phyloP scores from a whole-genome alignment of 92 coral and sea anemone genomes.

The Parazoanthus swiftii region DNA sequence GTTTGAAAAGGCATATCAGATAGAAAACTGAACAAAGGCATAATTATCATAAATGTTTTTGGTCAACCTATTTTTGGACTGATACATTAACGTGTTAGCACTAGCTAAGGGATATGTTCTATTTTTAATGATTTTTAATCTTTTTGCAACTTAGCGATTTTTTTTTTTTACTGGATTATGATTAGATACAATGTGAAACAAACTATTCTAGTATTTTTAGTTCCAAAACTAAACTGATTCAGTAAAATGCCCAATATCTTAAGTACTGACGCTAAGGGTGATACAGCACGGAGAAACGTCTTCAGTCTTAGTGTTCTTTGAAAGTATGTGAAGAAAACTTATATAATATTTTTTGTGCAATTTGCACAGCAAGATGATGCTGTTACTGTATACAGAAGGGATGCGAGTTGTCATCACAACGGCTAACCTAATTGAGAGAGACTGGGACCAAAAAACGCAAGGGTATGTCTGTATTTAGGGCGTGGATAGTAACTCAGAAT shows the following conservation, averaged over 20 bases:
- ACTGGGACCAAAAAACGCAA: constrained; percentile 98
- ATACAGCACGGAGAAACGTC: not conserved
- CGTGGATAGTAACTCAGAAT: not conserved
- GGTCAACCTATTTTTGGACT: too few relatives aligned
- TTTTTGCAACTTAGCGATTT: not conserved
- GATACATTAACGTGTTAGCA: too few relatives aligned
- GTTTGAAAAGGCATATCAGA: too few relatives aligned
- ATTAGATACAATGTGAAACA: not conserved
- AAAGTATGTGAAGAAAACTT: not conserved
- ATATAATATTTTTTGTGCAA: not conserved
- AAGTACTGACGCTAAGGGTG: too few relatives aligned
- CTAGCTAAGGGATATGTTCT: too few relatives aligned
- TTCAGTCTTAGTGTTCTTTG: too few relatives aligned
- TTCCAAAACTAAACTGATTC: not conserved
- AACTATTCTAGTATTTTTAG: not conserved
- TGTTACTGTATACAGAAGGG: constrained; percentile 82
- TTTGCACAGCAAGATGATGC: constrained; percentile 89
- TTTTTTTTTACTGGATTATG: not conserved
- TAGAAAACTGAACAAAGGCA: too few relatives aligned
- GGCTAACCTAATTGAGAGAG: constrained; percentile 85
- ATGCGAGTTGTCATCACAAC: constrained; percentile 91
- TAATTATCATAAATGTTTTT: too few relatives aligned
- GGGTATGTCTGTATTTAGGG: constrained; percentile 56
- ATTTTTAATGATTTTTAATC: not conserved
- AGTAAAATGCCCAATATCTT: not conserved